Base-by-base conservation (phyloP, 2,113 vertebrate species). In the Trematomus loennbergii region DNA sequence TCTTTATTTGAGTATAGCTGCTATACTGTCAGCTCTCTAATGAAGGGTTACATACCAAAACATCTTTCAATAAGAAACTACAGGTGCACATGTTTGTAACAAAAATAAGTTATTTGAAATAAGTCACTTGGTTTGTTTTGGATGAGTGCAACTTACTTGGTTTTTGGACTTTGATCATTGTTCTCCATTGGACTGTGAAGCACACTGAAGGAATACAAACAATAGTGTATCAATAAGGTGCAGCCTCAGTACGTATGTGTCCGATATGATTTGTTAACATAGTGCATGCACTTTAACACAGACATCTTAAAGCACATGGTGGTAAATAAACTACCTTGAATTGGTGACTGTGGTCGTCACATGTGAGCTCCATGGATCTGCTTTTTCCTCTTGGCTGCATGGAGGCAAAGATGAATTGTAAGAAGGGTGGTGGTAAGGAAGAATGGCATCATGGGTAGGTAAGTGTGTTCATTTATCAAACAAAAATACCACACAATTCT, bases 301-400 rank as follows among this genome's bases (percentile, higher is more conserved):
- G 36, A 40, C 54, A 25, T 58, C 9, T 36, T 58, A 20, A 71
- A 72, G 12, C 43, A 49, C 16, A 52, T 7, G 2, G 57, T n/a
- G 64, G 70, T 48, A 61, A 73, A 87, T 72, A 71, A 79, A 75
- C 20, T 86, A 88, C 79, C 82, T 90, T 13, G 86, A 83, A 55
- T 85, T 25, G 22, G 87, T 79, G 72, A 88, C 72, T 43, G 54
- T 72, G 36, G 75, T 86, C 20, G 59, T 85, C 64, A 66, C 75
- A 40, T 4, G 50, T n/a, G 82, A 87, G 75, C 89, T 86, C 86
- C 50, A 57, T 53, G 65, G 78, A 72, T 78, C 61, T 25, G 53
- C 54, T 12, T 15, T 69, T 78, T 82, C 50, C 68, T 82, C 67
- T 45, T 71, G 11, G 49, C 87, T 93, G 84, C 73, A 33, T 6